phyloP scores from a whole-genome alignment of 2,888 invertebrate species.

The Leuctra nigra region DNA sequence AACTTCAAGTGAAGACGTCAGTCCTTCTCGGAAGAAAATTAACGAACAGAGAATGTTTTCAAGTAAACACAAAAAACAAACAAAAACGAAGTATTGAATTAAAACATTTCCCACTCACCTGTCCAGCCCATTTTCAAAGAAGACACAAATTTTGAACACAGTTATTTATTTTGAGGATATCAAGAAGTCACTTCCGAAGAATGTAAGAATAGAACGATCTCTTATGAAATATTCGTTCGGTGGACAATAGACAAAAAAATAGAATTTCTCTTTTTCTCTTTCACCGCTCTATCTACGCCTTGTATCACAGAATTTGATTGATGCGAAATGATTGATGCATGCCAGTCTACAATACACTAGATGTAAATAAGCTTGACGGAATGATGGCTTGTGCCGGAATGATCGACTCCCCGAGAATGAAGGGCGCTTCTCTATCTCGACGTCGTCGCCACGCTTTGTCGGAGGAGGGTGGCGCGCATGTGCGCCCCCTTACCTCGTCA shows the following conservation, averaged over 20 bases:
- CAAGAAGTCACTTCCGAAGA: no score
- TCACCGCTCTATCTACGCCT: no score
- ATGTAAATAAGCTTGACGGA: conserved; percentile 1
- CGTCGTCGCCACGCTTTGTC: no score
- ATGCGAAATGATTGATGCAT: no score
- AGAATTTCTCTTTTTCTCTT: no score
- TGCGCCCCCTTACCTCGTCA: neutral
- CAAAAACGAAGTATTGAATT: neutral
- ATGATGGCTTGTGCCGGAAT: conserved; percentile 15
- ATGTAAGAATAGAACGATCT: conserved; percentile 9
- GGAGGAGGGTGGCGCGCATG: neutral
- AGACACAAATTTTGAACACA: neutral
- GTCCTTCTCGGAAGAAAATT: no score
- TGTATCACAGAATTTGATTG: no score
- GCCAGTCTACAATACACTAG: no score
- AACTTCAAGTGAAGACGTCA: no score
- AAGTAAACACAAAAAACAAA: no score
- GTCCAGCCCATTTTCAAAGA: conserved; percentile 10
- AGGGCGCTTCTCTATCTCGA: neutral
- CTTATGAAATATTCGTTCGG: conserved; percentile 7
- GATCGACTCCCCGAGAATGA: no score
- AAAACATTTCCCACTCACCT: conserved; percentile 1
- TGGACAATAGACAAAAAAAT: neutral
- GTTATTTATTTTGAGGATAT: neutral
- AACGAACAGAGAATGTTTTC: no score